A percentile compares a stretch with the other conserved stretches of the same genome.
phyloP scores from a whole-genome alignment of 2,113 vertebrate genomes.

The Lanius ludovicianus region DNA sequence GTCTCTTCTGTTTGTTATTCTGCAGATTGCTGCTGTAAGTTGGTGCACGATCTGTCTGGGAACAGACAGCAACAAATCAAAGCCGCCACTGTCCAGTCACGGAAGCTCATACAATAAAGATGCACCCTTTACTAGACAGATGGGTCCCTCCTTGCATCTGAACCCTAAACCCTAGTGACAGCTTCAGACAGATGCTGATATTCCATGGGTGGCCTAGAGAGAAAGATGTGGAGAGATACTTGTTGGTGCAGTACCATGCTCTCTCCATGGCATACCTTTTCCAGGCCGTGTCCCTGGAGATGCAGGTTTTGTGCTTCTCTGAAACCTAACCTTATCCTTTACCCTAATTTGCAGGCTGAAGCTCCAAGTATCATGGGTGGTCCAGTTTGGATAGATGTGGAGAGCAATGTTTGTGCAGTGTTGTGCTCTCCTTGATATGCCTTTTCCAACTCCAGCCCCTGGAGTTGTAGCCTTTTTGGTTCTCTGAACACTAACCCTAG shows the following conservation, averaged over 20 bases:
- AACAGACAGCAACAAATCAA: not conserved
- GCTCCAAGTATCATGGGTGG: rapidly evolving
- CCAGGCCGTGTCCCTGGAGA: not conserved
- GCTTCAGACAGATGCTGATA: not conserved
- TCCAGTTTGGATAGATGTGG: rapidly evolving
- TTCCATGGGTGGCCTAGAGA: not conserved
- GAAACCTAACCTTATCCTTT: not conserved
- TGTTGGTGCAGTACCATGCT: not conserved
- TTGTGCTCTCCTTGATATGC: rapidly evolving
- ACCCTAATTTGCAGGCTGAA: not conserved
- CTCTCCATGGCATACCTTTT: not conserved
- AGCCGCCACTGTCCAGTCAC: rapidly evolving
- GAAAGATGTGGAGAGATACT: not conserved
- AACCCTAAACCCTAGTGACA: not conserved
- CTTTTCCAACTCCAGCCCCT: not conserved
- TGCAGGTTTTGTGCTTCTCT: not conserved
- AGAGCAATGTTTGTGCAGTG: not conserved
- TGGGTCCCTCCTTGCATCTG: not conserved
- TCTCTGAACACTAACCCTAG: not conserved
- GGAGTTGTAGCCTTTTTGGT: not conserved
- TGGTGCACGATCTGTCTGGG: not conserved
- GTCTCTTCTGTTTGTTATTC: not conserved
- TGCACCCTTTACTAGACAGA: not conserved
- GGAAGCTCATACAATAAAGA: not conserved
- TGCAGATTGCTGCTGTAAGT: not conserved